Conservation (phyloP, 2,888 invertebrate genomes). For the Ophonus ardosiacus region DNA sequence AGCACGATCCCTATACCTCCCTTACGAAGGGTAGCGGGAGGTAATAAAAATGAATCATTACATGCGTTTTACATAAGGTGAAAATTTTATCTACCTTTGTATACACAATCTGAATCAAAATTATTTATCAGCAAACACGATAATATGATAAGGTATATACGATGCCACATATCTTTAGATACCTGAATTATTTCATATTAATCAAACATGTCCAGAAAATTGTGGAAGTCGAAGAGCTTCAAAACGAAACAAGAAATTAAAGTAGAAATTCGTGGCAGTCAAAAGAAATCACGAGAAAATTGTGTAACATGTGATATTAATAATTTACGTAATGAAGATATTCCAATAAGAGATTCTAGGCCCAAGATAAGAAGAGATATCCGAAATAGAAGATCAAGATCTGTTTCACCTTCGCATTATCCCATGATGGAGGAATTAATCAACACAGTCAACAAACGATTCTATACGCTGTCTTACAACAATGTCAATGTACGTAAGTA, state of each 20-base stretch:
- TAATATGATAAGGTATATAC: constrained; percentile 35
- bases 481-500: constrained; percentile 51
- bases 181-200: background rate
- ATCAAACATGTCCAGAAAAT: constrained; percentile 34
- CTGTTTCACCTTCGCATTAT: constrained; percentile 56
- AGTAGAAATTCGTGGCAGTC: constrained; percentile 9
- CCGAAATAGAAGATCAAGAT: constrained; percentile 49
- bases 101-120: constrained; percentile 21
- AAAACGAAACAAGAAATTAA: constrained; percentile 14
- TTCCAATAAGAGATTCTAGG: background rate
- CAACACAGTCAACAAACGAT: constrained; percentile 17
- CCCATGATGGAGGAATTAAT: constrained; percentile 48
- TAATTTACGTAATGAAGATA: constrained; percentile 8
- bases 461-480: constrained; percentile 35
- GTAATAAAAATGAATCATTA: too few species aligned
- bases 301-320: constrained; percentile 13
- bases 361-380: constrained; percentile 11
- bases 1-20: too few species aligned
- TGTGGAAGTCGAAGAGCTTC: constrained; percentile 35
- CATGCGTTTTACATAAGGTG: background rate
- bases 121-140: constrained; percentile 33
- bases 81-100: constrained; percentile 34
- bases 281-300: constrained; percentile 4
- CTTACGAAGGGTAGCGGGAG: too few species aligned
- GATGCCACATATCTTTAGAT: background rate